Evolutionary conservation across 2,113 vertebrate species (phyloP), one percentile per base, ranked within the genome.

Genomic region (Channa maculata): DNA sequence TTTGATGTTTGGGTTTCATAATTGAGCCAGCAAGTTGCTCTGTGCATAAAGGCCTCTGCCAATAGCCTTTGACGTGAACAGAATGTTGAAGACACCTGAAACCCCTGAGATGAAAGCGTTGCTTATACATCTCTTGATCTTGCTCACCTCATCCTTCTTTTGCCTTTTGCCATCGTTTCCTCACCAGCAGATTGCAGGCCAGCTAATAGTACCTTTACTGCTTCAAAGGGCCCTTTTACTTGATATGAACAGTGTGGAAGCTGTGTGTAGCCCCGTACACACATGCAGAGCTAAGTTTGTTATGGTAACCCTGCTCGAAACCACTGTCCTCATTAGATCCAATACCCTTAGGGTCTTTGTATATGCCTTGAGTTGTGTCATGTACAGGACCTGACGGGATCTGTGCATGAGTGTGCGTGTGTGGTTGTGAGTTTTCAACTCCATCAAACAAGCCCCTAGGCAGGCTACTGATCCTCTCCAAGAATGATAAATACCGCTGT

Each of bases 401-500:
- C 50, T 48, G 41, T 69, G 68, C 50, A 44, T 10, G 53, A 15
- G 66, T 51, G 51, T 44, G 48, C 14, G 14, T 50, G 61, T 57
- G 53, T 75, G 62, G 59, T 34, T 55, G 75, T 71, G 52, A 60
- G 52, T 79, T 65, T 87, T 68, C 82, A 85, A 75, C 84, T 83
- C 67, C 49, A 86, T 89, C 83, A 74, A 69, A 77, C 60, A 34
- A 59, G 58, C 80, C 79, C 84, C 71, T 41, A 61, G 84, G 84
- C 85, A 88, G 74, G 77, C 72, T 58, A 63, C 83, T 71, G 71
- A 87, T 88, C 82, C 83, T 91, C 79, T 87, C 90, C 73, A 88
- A 75, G 78, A 90, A 91, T 82, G 80, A 93, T 92, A 92, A 91
- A 88, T 84, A 75, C 88, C 82, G 65, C 75, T 64, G 74, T 80